Evolutionary conservation across 2,888 invertebrate species (phyloP), one percentile per base, ranked within the genome.

Genomic region (Matsumyia berberina): DNA sequence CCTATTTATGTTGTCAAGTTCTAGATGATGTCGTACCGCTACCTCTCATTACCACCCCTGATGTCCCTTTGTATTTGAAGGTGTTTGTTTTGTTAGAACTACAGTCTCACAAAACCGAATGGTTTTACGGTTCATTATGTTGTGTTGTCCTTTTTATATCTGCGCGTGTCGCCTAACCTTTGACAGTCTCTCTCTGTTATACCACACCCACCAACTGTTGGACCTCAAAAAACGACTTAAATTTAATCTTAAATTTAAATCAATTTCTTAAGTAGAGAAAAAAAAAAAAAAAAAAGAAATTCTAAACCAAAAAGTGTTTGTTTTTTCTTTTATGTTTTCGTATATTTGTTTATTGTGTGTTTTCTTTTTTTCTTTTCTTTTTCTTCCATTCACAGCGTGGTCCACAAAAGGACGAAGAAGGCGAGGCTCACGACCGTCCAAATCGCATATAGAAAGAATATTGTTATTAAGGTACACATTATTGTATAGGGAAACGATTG

Each of bases 361-460:
- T 86, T 80, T 81, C 82, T 87, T 86, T 87, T 74, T 83, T 77
- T 83, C 51, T 82, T 85, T 86, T 73, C 69, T 74, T 81, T 87
- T 77, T 74, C 72, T 76, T 81, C 77, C 67, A 64, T 82, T 51
- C 73, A 66, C 90, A 90, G 88, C 90, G 90, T 86, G 90, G 90
- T 86, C 89, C 89, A 87, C 90, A 89, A 78, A 91, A 91, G 90
- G 91, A 90, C 86, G 91, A 91, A 86, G 91, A 91, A 87, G 90
- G 89, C 86, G 90, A 90, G 87, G 77, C 72, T 83, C 76, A 79
- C 44, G 87, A 87, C 74, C 86, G 87, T 85, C 87, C 86, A 80
- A 87, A 87, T 83, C 86, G 86, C 76, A 86, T 87, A 83, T 87
- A 87, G 85, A 81, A 87, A 86, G 76, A 86, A 72, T 73, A 86